Percentiles rank a stretch among this genome's conserved stretches.
These are phyloP conservation scores for Carterocephalus palaemon DNA, from an alignment of 2,888 invertebrate species.

Conservation along the genomic window DNA sequence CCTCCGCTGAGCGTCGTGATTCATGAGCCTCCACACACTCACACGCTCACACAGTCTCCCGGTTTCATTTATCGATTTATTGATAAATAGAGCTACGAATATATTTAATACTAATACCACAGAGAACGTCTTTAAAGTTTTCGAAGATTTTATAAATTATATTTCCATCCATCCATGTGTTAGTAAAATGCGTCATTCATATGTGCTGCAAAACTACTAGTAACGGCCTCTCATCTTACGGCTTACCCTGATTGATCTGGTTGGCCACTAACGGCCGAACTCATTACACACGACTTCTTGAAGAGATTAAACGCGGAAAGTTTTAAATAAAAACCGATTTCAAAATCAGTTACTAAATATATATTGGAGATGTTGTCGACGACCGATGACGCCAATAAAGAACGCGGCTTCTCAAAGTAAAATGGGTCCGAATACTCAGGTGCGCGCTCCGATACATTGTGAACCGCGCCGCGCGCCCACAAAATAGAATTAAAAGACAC, in stretches of 20 bases:
- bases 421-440: constrained; percentile 69
- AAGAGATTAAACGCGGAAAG: background rate
- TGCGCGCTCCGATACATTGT: constrained; percentile 62
- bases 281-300: too few relatives aligned
- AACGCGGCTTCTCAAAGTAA: constrained; percentile 59
- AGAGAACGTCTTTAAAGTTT: too few relatives aligned
- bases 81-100: too few relatives aligned
- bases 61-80: too few relatives aligned
- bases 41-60: constrained; percentile 7
- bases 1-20: constrained; percentile 18
- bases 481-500: constrained; percentile 69
- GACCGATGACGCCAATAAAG: constrained; percentile 44
- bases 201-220: too few relatives aligned
- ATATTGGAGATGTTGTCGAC: constrained; percentile 27
- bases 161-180: too few relatives aligned
- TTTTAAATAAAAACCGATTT: constrained; percentile 4
- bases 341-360: constrained; percentile 19
- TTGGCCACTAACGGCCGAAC: too few relatives aligned
- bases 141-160: too few relatives aligned
- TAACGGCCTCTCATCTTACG: too few relatives aligned
- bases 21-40: constrained; percentile 14
- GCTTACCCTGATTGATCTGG: too few relatives aligned
- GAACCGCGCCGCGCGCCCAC: constrained; percentile 46
- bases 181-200: too few relatives aligned
- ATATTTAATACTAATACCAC: too few relatives aligned